Base-by-base conservation (phyloP, 2,888 invertebrate genomes). In the Dromius quadrimaculatus region DNA sequence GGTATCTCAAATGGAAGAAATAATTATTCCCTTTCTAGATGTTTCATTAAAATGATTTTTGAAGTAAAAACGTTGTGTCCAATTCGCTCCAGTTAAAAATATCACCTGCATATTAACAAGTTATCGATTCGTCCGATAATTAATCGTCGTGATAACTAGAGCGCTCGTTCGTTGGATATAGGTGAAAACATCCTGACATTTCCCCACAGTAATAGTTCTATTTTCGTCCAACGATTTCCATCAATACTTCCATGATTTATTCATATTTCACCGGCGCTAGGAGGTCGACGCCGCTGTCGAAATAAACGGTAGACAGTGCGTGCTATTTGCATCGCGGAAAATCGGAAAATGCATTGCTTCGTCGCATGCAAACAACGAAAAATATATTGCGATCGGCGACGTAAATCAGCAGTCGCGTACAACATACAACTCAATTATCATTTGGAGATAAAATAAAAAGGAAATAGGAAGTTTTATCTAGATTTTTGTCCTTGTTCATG, bases 1-100 rank as follows among this genome's bases (percentile, higher is more conserved):
- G 47, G 45, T 64, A 64, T 64, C 64, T 64, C 11, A 41, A 62
- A 62, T 62, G 62, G 41, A 38, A 62, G 41, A 62, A 64, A 64
- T 64, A 64, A 64, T 64, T 64, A 64, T 64, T 64, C 64, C 50
- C 23, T 19, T 34, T 32, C 59, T 28, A 17, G 64, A 64, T 34
- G 64, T 64, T 43, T 45, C 64, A 64, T 64, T 64, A 64, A 64
- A 62, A 62, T 62, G 38, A 62, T 23, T 22, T 22, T 50, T 36
- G 22, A 20, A 11, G 20, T 50, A 50, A 50, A 50, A 50, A n/a
- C n/a, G n/a, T n/a, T n/a, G n/a, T n/a, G n/a, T n/a, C n/a, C n/a
- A n/a, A n/a, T n/a, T n/a, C n/a, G n/a, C 28, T 28, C 28, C 38
- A 38, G 22, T 62, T 61, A 22, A 22, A 62, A 36, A 3, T 61